Evolutionary conservation across 2,888 invertebrate genomes (phyloP).

Genomic region (Drosophila falleni): DNA sequence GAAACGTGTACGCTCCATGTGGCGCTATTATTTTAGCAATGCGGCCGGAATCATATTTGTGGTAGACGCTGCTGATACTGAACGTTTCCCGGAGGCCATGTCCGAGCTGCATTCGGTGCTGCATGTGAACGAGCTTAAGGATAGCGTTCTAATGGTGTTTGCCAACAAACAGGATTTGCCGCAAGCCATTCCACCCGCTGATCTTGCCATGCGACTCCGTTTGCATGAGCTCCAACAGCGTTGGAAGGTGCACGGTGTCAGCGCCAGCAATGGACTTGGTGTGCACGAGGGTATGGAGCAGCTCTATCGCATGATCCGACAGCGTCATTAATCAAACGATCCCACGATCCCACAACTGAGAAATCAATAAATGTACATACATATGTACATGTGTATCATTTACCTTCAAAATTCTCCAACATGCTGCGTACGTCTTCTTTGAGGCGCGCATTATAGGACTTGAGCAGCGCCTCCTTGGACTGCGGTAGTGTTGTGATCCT

Average conservation of each 20-base stretch:
- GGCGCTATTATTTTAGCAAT: slow-evolving; percentile 79
- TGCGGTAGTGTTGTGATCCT: slow-evolving; percentile 88
- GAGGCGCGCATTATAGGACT: slow-evolving; percentile 96
- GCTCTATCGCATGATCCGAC: slow-evolving; percentile 42
- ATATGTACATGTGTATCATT: slow-evolving; percentile 1
- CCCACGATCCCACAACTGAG: background rate
- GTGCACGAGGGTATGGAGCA: slow-evolving; percentile 39
- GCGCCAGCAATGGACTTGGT: slow-evolving; percentile 29
- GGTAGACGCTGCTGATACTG: slow-evolving; percentile 72
- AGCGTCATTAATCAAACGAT: slow-evolving; percentile 11
- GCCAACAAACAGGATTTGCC: slow-evolving; percentile 82
- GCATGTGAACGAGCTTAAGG: slow-evolving; percentile 61
- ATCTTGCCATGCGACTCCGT: slow-evolving; percentile 26
- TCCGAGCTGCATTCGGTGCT: slow-evolving; percentile 71
- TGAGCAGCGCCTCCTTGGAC: slow-evolving; percentile 97
- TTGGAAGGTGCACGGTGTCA: slow-evolving; percentile 43
- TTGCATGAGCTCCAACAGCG: slow-evolving; percentile 34
- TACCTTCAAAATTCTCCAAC: slow-evolving; percentile 98
- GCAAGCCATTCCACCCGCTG: slow-evolving; percentile 55
- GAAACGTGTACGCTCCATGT: slow-evolving; percentile 73
- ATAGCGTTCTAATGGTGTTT: slow-evolving; percentile 71
- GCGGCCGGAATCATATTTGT: slow-evolving; percentile 78
- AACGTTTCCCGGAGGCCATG: slow-evolving; percentile 67
- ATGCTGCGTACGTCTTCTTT: slow-evolving; percentile 99
- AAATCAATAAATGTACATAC: background rate